These are phyloP conservation scores for Morelia viridis DNA, from an alignment of 2,797 vertebrate species.

Conservation along the genomic window DNA sequence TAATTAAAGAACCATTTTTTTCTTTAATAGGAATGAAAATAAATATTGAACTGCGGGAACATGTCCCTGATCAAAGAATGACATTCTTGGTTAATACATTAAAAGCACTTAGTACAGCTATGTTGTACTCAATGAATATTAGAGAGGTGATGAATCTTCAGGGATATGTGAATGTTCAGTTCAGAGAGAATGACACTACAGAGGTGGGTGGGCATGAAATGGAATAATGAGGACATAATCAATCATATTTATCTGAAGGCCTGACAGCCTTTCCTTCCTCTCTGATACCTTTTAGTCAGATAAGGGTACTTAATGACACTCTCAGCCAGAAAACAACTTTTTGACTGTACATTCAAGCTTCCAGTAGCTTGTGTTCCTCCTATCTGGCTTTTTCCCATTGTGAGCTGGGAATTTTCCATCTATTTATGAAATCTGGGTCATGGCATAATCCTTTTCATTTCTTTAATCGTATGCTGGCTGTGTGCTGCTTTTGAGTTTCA, in stretches of 20 bases:
- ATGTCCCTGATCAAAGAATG: neutral
- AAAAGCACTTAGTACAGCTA: neutral
- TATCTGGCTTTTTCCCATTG: neutral
- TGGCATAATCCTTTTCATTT: slow-evolving; percentile 31
- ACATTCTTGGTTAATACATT: neutral
- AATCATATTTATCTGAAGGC: neutral
- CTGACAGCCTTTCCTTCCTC: neutral
- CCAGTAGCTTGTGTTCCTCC: neutral
- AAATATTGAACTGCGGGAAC: neutral
- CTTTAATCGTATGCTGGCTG: slow-evolving; percentile 11
- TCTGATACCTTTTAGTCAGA: neutral
- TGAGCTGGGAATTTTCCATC: slow-evolving; percentile 34
- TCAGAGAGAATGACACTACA: neutral
- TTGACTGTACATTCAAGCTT: neutral
- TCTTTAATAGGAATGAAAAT: neutral
- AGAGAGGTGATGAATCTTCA: neutral
- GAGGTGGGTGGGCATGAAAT: neutral
- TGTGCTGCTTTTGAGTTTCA: slow-evolving; percentile 27
- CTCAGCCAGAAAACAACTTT: neutral
- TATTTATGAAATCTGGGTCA: slow-evolving; percentile 51
- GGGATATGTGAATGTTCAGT: neutral
- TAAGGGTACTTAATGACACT: neutral
- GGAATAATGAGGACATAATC: neutral
- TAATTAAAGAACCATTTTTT: neutral
- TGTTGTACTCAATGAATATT: neutral